Conservation (phyloP, 2,797 vertebrate species). For the Phaenicophaeus curvirostris region DNA sequence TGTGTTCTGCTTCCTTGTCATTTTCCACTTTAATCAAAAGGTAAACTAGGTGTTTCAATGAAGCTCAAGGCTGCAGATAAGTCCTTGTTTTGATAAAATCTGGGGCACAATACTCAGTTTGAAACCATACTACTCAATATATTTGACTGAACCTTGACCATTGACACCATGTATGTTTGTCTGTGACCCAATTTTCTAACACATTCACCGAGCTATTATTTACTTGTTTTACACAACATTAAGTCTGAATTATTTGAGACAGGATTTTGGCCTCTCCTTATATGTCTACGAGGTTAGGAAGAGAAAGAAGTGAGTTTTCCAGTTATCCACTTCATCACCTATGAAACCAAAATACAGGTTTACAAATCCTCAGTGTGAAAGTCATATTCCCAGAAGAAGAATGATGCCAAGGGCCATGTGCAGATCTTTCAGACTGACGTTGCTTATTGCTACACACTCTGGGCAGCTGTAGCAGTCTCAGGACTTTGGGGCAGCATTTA, state of each 20-base stretch:
- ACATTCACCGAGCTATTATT: background rate
- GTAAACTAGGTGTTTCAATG: background rate
- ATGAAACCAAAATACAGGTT: background rate
- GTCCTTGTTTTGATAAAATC: background rate
- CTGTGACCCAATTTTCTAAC: background rate
- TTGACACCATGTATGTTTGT: background rate
- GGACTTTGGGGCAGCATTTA: background rate
- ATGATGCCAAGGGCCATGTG: background rate
- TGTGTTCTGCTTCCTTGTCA: conserved; percentile 11
- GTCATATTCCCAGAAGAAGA: background rate
- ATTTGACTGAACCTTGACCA: background rate
- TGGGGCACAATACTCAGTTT: background rate
- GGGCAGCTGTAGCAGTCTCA: background rate
- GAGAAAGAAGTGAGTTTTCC: background rate
- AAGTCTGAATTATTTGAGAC: background rate
- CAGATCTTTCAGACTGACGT: background rate
- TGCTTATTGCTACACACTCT: accelerated
- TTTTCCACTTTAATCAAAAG: conserved; percentile 43
- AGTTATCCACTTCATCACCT: background rate
- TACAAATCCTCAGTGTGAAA: background rate
- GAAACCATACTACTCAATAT: background rate
- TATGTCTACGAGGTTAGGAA: background rate
- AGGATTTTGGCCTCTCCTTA: background rate
- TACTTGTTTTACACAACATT: background rate
- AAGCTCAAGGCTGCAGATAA: background rate